Evolutionary conservation across 2,113 vertebrate genomes (phyloP), one percentile per base, ranked within the genome.

Genomic region (Pica pica): DNA sequence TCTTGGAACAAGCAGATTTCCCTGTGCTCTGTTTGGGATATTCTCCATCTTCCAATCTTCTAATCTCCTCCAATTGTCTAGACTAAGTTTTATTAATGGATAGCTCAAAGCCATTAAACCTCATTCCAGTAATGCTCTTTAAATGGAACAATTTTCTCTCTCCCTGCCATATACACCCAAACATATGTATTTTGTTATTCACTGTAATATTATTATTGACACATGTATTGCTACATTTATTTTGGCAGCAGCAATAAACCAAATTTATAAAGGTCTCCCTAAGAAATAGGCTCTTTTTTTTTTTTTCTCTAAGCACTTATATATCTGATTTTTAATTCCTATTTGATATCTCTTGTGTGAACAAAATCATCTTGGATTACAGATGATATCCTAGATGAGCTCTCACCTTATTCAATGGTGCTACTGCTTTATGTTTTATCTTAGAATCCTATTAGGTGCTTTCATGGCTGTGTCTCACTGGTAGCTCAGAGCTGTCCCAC

Each of bases 11-110:
- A 77, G 79, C 3, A 50, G 73, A 64, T 92, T 93, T 94, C 41
- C 50, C 55, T 56, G 0, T 73, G 10, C 42, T 85, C 20, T 83
- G 28, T 65, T 83, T 88, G 80, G 59, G n/a, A 71, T 9, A 19
- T 22, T 76, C 49, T 64, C 24, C 35, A 16, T 71, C 84, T 60
- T 82, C 42, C 55, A 83, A 5, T 86, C 92, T 92, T 65, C 81
- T 93, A 89, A 96, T 96, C 92, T 83, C 77, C 85, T 97, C 47
- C 60, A 55, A 37, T 59, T 81, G 89, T 95, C 96, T 96, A 95
- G 93, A 94, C 91, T 70, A 83, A 65, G 83, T 94, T 96, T 90
- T 67, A 87, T 59, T 75, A 47, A 44, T 74, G 68, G 83, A 71
- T 95, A 81, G 89, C 52, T 92, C 47, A 90, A 92, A 95, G 73